A percentile compares a stretch with the other conserved stretches of the same genome.
These are phyloP conservation scores for Cenopis cana DNA, from an alignment of 2,888 invertebrate species.

Conservation along the genomic window DNA sequence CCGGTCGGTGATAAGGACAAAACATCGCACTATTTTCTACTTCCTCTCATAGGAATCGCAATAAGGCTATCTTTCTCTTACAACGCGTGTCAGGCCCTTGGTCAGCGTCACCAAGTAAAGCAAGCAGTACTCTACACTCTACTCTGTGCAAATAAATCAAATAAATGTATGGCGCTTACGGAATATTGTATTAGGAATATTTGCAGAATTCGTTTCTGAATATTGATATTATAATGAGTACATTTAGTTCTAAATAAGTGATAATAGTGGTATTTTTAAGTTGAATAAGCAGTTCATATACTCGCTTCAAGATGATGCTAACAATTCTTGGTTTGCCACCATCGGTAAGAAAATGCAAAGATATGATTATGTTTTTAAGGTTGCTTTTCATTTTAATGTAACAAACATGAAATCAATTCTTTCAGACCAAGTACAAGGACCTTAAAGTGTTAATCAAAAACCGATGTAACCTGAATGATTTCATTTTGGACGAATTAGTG, in stretches of 20 bases:
- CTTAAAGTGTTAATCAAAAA: slow-evolving; percentile 68
- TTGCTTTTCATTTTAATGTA: background rate
- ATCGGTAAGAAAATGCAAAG: slow-evolving; percentile 55
- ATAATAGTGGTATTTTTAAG: background rate
- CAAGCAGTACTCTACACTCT: too few species aligned
- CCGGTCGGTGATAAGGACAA: too few species aligned
- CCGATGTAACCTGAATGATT: slow-evolving; percentile 70
- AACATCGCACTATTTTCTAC: too few species aligned
- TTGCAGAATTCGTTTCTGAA: background rate
- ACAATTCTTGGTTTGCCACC: slow-evolving; percentile 72
- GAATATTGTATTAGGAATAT: too few species aligned
- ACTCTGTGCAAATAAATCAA: too few species aligned
- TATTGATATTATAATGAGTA: slow-evolving; percentile 1
- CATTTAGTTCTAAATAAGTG: background rate
- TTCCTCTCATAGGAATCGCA: too few species aligned
- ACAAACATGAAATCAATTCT: slow-evolving; percentile 44
- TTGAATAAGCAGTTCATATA: background rate
- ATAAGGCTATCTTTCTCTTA: too few species aligned
- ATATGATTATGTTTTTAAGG: background rate
- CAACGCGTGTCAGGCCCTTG: too few species aligned
- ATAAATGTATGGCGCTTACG: too few species aligned
- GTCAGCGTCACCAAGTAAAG: background rate
- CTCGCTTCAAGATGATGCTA: slow-evolving; percentile 69
- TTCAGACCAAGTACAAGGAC: slow-evolving; percentile 72
- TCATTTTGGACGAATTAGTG: slow-evolving; percentile 70